Base-by-base conservation (phyloP, 2,888 invertebrate species). In the Drosophila differens region DNA sequence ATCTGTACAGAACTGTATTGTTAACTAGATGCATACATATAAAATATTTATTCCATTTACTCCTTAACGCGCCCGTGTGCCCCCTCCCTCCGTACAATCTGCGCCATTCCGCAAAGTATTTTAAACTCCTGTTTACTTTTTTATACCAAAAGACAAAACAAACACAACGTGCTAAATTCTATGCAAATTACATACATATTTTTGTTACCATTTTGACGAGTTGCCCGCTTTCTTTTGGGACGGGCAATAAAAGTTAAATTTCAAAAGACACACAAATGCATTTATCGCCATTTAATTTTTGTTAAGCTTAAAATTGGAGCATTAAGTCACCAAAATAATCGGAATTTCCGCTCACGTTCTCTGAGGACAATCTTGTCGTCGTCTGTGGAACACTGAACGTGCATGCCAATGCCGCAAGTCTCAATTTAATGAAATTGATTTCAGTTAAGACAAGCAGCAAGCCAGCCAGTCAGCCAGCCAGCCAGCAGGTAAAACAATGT, bases 381-480 rank as follows among this genome's bases (percentile, higher is more conserved):
- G 59, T 39, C 10, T 47, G 37, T 30, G 37, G 62, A 49, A 77
- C 72, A 74, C 59, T 59, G 73, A 47, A 54, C 68, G 72, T 74
- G 75, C 83, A 82, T 82, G 69, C 58, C 82, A 67, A 74, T 78
- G 71, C 59, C 72, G 59, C 65, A 68, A 67, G 81, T 75, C 70
- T 58, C 64, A 77, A 88, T 81, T 79, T 70, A 87, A 80, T 77
- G 60, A 75, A 84, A 80, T 84, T 69, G 82, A 84, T 78, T 86
- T 84, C 67, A 74, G 71, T 74, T 67, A 72, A 81, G 82, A 64
- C 74, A 70, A 51, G 49, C 52, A 59, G 60, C 61, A 57, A 58
- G 62, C 67, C 65, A 71, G 5, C 9, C 25, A 25, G 19, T 19
- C 19, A 39, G 39, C n/a, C 41, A 53, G 62, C 14, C 19, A 39